Base-by-base conservation (phyloP, 2,797 vertebrate genomes). In the Argyrosomus regius region DNA sequence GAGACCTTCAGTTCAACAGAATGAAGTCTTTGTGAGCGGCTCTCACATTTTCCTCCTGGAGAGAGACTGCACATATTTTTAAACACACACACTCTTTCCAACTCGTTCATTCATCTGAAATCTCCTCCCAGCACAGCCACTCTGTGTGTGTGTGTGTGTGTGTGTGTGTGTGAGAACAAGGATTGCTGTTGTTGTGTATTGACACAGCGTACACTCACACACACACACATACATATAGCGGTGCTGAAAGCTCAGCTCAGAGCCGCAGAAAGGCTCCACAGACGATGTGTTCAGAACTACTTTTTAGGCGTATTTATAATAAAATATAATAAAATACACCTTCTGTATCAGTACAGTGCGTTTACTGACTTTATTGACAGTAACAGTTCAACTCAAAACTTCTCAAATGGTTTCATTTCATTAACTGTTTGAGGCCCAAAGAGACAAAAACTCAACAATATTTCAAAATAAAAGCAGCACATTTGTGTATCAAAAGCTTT, bases 161-260 rank as follows among this genome's bases (percentile, higher is more conserved):
- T 58, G 54, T 72, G 31, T 35, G 11, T 48, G 24, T 60, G 11
- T 35, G 48, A 14, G 60, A 59, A 83, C 80, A 52, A 77, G 60
- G 68, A 13, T 35, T 11, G 39, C 73, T 65, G 63, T 78, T 83
- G 57, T 66, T 84, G 12, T 77, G 83, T 88, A 72, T 82, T 84
- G 71, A 83, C 84, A 82, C 39, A 60, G 80, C 35, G 53, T 67
- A 56, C 41, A 22, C 22, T 17, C 18, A 61, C 39, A 60, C 17
- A 67, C 50, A 54, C 17, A 48, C 22, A 6, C 57, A 22, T 39
- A 41, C 20, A 69, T 14, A 28, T 3, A 3, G 16, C 3, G 14
- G 54, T 20, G 41, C 28, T 70, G 46, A 70, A 6, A 63, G 24
- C 24, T 11, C 56, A 45, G 35, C 24, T 28, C 13, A 0, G 46